These are phyloP conservation scores for Arctia plantaginis DNA, from an alignment of 2,888 invertebrate genomes.

Conservation along the genomic window DNA sequence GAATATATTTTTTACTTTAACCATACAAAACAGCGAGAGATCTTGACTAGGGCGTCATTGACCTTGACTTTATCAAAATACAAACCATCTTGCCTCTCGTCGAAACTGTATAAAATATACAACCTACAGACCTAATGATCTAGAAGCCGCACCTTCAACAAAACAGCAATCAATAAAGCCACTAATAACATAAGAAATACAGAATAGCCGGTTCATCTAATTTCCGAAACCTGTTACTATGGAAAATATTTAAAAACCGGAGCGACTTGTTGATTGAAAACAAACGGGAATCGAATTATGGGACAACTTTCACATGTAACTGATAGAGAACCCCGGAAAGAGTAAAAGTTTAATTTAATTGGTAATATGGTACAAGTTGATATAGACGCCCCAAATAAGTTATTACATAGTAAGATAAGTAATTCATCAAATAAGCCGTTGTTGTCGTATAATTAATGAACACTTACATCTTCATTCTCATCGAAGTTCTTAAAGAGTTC, in stretches of 20 bases:
- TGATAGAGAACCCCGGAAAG: slow-evolving; percentile 60
- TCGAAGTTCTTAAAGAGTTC: not conserved
- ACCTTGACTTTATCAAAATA: slow-evolving; percentile 8
- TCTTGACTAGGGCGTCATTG: not conserved
- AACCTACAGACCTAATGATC: slow-evolving; percentile 50
- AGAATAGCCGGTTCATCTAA: slow-evolving; percentile 43
- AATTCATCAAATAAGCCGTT: not conserved
- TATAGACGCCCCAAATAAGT: not conserved
- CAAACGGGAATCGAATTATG: slow-evolving; percentile 64
- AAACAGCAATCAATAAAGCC: slow-evolving; percentile 29
- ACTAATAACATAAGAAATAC: slow-evolving; percentile 44
- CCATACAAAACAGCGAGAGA: not conserved
- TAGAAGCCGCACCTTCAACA: slow-evolving; percentile 39
- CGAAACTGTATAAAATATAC: slow-evolving; percentile 44
- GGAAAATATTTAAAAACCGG: slow-evolving; percentile 65
- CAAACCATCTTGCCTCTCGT: slow-evolving; percentile 8
- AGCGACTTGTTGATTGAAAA: slow-evolving; percentile 66
- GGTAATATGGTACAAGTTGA: slow-evolving; percentile 13
- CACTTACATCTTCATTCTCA: not conserved
- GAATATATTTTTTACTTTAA: too few relatives aligned
- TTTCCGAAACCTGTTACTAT: slow-evolving; percentile 60
- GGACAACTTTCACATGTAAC: slow-evolving; percentile 76
- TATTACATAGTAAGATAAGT: not conserved
- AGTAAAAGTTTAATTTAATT: slow-evolving; percentile 36
- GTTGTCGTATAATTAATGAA: not conserved